A percentile compares a stretch with the other conserved stretches of the same genome.
These are phyloP conservation scores for Cephus sareptanus DNA, from an alignment of 2,888 invertebrate species.

Conservation along the genomic window DNA sequence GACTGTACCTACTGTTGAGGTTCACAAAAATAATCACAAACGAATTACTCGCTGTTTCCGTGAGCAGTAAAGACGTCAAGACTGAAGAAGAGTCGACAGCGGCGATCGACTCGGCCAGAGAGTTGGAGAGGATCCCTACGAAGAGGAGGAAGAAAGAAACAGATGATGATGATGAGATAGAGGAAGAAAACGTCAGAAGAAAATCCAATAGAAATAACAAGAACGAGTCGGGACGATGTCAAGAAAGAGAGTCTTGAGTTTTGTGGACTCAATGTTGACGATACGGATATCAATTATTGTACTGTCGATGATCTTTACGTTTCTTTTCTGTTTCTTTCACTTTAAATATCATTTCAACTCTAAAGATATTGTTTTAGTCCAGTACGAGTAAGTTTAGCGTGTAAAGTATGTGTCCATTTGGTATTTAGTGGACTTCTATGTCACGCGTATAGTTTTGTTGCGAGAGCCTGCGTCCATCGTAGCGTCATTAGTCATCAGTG, in stretches of 20 bases:
- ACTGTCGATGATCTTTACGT: no score
- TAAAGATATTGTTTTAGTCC: conserved; percentile 6
- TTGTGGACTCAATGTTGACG: neutral
- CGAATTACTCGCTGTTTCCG: conserved; percentile 3
- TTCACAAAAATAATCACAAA: neutral
- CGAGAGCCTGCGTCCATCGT: no score
- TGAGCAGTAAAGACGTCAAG: conserved; percentile 5
- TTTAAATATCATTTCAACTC: neutral
- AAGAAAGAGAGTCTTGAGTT: no score
- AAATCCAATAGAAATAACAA: neutral
- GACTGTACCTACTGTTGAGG: no score
- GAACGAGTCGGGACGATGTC: neutral
- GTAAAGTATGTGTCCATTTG: neutral
- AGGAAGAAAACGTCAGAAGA: neutral
- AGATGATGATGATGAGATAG: neutral
- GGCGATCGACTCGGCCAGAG: neutral
- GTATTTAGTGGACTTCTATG: neutral
- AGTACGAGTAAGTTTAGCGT: conserved; percentile 8
- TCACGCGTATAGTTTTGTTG: no score
- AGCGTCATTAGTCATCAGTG: no score
- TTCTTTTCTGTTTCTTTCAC: no score
- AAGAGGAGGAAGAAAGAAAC: neutral
- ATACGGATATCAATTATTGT: no score
- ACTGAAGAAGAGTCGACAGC: conserved; percentile 1
- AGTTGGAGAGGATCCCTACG: neutral